Conservation (phyloP, 2,888 invertebrate species). For the Lasioglossum marginatum region DNA sequence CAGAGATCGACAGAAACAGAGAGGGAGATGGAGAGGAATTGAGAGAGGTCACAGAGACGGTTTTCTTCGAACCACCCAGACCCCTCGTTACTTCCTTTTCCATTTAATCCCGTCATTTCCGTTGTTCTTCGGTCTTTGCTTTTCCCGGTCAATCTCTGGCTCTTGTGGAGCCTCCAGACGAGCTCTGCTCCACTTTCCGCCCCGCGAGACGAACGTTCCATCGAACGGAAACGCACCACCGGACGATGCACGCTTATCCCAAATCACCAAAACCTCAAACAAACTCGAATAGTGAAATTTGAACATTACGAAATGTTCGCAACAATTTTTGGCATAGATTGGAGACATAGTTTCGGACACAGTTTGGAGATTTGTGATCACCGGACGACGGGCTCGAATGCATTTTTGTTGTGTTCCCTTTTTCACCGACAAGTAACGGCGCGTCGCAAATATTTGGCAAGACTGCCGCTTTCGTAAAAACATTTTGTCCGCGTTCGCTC, state of each 20-base stretch:
- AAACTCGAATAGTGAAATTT: not conserved
- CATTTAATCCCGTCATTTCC: conserved; percentile 24
- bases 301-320: not conserved
- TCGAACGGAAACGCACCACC: conserved; percentile 33
- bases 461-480: conserved; percentile 14
- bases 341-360: conserved; percentile 22
- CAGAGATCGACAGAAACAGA: not conserved
- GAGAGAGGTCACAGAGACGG: not conserved
- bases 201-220: conserved; percentile 50
- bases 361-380: not conserved
- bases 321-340: too few relatives aligned
- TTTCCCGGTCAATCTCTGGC: conserved; percentile 4
- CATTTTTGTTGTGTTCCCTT: conserved; percentile 22
- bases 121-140: conserved; percentile 25
- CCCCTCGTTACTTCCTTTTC: conserved; percentile 41
- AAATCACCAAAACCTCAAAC: not conserved
- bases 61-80: conserved; percentile 6
- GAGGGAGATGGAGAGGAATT: not conserved
- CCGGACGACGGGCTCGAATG: conserved; percentile 10
- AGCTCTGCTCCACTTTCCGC: conserved; percentile 63
- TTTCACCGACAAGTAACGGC: conserved; percentile 43
- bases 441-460: conserved; percentile 59
- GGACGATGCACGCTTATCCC: not conserved
- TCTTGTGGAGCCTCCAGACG: conserved; percentile 17
- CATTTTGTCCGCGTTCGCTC: not conserved